Evolutionary conservation across 2,113 vertebrate genomes (phyloP), one percentile per base, ranked within the genome.

Genomic region (Paramisgurnus dabryanus): DNA sequence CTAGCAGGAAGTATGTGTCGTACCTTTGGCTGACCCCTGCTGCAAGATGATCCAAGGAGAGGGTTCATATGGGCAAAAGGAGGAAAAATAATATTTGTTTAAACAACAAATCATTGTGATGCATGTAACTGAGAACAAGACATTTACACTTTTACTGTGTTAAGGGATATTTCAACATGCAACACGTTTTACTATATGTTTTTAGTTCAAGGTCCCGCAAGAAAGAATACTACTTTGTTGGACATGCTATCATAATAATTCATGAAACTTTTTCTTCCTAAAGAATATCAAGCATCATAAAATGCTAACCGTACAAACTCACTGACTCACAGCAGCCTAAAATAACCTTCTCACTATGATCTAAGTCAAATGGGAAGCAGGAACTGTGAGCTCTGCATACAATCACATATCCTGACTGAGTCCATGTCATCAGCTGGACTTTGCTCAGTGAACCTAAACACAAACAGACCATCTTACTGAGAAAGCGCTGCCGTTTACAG

Each of bases 11-110:
- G 49, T n/a, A 15, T 39, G 10, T 47, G 49, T 50, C 15, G 58
- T 83, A 88, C 87, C 87, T 88, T 88, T 66, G 87, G 82, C 64
- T 85, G 87, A 82, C 73, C 90, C 87, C 93, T 93, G 89, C 76
- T 85, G 84, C 41, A 85, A 49, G 76, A 68, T 81, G 78, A 85
- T 84, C 39, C 80, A 71, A 81, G 13, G 3, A 17, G 82, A 27
- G 17, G 82, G 55, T 80, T n/a, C 83, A 89, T 78, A 86, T 70
- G 82, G 72, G 50, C 85, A 80, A 86, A 27, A 81, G 73, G 65
- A 27, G 60, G 66, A 60, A 40, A 65, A 55, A 57, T 15, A 73
- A 53, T 27, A 45, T 3, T 69, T 83, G 66, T 63, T 69, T 50
- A 85, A 61, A 76, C 45, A 61, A 12, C 85, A 71, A 84, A 67